phyloP scores from a whole-genome alignment of 2,113 vertebrate species.

The Nasalis larvatus region DNA sequence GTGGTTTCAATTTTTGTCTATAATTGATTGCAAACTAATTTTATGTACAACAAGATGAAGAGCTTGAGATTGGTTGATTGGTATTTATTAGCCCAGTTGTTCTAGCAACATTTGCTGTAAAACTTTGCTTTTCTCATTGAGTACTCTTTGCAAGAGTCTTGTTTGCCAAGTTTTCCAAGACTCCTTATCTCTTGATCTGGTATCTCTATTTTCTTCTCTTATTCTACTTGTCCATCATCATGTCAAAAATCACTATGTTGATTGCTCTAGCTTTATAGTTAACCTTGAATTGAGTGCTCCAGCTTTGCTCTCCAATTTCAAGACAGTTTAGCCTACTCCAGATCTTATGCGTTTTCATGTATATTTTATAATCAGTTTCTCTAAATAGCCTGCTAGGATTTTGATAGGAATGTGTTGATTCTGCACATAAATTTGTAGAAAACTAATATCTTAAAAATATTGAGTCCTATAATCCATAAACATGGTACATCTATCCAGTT shows the following conservation, averaged over 20 bases:
- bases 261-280: not conserved
- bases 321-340: not conserved
- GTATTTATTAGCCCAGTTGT: not conserved
- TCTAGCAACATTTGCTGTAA: not conserved
- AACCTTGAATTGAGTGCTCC: not conserved
- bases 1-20: not conserved
- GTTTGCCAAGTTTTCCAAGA: no score
- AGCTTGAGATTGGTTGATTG: not conserved
- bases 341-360: not conserved
- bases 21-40: no score
- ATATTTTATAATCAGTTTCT: not conserved
- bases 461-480: not conserved
- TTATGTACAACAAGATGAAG: not conserved
- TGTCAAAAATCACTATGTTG: not conserved
- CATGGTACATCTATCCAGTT: not conserved
- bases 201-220: not conserved
- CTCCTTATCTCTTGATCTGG: not conserved
- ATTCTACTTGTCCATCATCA: not conserved
- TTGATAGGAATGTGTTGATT: not conserved
- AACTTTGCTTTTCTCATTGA: not conserved
- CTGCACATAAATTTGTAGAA: not conserved
- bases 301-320: not conserved
- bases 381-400: not conserved
- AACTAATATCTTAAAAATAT: not conserved
- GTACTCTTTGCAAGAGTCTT: no score